These are phyloP conservation scores for Metridium senile DNA, from an alignment of 92 coral and sea anemone genomes.

Conservation along the genomic window DNA sequence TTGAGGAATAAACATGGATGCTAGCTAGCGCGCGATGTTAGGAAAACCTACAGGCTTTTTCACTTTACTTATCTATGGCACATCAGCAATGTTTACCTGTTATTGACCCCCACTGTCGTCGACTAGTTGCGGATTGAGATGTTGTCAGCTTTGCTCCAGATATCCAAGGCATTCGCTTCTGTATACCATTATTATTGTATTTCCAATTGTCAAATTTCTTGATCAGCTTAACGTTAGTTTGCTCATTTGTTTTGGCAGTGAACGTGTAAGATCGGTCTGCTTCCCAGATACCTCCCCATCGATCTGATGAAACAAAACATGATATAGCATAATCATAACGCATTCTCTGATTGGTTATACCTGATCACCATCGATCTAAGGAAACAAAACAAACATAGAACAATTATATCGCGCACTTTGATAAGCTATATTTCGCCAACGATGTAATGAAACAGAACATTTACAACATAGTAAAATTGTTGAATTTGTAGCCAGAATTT, in stretches of 20 bases:
- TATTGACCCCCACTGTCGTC: conserved; percentile 64
- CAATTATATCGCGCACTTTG: too few species aligned
- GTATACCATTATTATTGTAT: conserved; percentile 50
- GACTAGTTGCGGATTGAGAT: conserved; percentile 23
- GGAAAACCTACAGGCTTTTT: too few species aligned
- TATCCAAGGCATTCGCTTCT: conserved; percentile 84
- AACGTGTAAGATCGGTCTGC: conserved; percentile 66
- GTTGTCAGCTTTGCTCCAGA: conserved; percentile 68
- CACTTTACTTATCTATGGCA: too few species aligned
- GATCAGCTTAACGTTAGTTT: conserved; percentile 57
- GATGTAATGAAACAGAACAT: background rate
- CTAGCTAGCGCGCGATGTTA: too few species aligned
- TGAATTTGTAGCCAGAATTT: too few species aligned
- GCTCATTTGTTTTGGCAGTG: conserved; percentile 54
- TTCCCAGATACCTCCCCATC: conserved; percentile 84
- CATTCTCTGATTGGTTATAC: too few species aligned
- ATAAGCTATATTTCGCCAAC: too few species aligned
- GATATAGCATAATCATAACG: too few species aligned
- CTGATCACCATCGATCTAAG: too few species aligned
- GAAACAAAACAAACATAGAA: too few species aligned
- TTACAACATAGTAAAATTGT: background rate
- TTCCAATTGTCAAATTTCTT: conserved; percentile 77
- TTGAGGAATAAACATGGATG: background rate
- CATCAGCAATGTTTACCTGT: conserved; percentile 16
- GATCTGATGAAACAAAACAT: conserved; percentile 36